These are phyloP conservation scores for Halcyon senegalensis DNA, from an alignment of 2,113 vertebrate genomes.

Conservation along the genomic window DNA sequence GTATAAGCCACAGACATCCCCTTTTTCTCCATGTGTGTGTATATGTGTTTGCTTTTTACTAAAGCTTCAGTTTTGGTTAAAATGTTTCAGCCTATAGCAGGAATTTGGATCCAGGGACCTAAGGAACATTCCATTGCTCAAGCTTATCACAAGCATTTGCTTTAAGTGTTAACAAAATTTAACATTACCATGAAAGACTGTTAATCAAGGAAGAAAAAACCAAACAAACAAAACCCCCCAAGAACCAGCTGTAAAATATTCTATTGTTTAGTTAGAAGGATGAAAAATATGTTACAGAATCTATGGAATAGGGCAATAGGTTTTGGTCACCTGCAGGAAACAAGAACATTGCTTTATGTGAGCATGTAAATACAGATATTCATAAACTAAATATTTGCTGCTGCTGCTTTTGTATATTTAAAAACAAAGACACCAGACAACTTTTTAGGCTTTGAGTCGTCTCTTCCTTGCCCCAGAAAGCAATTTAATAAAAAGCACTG, in stretches of 20 bases:
- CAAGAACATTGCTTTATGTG: not conserved
- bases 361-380: not conserved
- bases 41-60: not conserved
- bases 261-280: not conserved
- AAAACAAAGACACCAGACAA: not conserved
- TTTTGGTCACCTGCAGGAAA: not conserved
- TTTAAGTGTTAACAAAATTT: not conserved
- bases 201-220: not conserved
- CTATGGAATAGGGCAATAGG: not conserved
- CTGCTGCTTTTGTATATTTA: not conserved
- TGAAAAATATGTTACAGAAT: not conserved
- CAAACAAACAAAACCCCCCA: not conserved
- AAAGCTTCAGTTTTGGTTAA: not conserved
- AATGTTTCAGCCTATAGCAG: not conserved
- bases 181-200: not conserved
- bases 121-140: not conserved
- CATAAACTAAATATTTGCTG: not conserved
- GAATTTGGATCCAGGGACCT: not conserved
- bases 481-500: not conserved
- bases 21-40: not conserved
- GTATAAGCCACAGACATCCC: rapidly evolving
- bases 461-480: not conserved
- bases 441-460: not conserved
- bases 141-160: not conserved
- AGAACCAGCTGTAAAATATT: not conserved